Evolutionary conservation across 2,113 vertebrate species (phyloP).

Genomic region (Myiozetetes cayanensis): DNA sequence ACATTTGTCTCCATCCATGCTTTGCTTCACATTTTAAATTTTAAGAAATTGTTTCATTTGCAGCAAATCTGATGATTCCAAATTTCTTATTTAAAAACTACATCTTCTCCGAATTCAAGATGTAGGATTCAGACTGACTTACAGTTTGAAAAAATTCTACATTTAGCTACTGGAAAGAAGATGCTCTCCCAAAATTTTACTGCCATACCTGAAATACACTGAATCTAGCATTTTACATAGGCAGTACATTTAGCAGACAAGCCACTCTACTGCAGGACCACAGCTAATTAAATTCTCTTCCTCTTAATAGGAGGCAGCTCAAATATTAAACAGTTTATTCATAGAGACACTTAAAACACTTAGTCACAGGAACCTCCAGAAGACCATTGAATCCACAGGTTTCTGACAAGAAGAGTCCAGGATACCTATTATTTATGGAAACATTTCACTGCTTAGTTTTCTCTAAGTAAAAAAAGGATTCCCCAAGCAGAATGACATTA

Average conservation of each 20-base stretch:
- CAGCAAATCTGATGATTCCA: not conserved
- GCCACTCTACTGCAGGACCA: not conserved
- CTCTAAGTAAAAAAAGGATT: not conserved
- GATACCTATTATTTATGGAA: not conserved
- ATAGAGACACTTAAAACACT: not conserved
- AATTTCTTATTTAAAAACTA: not conserved
- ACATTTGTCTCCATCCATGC: not conserved
- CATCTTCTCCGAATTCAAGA: not conserved
- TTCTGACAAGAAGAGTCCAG: not conserved
- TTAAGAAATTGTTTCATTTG: not conserved
- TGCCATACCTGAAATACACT: not conserved
- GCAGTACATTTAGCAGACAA: not conserved
- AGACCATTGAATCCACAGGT: not conserved
- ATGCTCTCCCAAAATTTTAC: not conserved
- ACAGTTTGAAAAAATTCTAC: not conserved
- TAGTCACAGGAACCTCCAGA: not conserved
- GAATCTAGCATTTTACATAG: not conserved
- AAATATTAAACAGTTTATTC: not conserved
- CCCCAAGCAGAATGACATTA: not conserved
- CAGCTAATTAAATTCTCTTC: not conserved
- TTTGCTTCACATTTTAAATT: not conserved
- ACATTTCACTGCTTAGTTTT: not conserved
- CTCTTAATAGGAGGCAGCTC: not conserved
- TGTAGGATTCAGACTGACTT: not conserved
- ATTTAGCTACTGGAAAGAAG: not conserved